Evolutionary conservation across 2,113 vertebrate species (phyloP).

Genomic region (Protobothrops flavoviridis): DNA sequence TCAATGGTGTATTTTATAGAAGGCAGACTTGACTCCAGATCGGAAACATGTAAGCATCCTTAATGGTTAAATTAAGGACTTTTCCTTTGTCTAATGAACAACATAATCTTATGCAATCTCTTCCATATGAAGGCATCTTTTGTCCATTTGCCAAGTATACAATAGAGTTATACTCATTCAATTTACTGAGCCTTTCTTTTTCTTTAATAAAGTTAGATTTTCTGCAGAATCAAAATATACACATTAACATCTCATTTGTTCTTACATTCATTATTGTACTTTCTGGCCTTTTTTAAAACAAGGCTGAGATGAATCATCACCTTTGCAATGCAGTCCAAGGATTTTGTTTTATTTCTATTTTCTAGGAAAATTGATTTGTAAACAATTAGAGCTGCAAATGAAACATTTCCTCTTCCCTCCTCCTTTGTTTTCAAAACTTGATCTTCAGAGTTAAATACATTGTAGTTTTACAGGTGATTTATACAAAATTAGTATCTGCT

Average conservation of each 20-base stretch:
- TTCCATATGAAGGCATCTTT: neutral
- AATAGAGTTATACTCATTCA: neutral
- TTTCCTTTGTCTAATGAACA: neutral
- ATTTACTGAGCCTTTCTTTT: neutral
- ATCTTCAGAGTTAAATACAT: neutral
- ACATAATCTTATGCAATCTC: neutral
- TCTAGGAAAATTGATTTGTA: neutral
- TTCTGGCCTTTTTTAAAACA: neutral
- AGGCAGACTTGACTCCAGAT: neutral
- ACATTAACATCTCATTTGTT: neutral
- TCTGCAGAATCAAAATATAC: neutral
- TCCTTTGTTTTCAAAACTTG: neutral
- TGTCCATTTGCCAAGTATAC: neutral
- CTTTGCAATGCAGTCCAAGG: neutral
- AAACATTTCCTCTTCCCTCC: neutral
- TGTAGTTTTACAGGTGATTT: neutral
- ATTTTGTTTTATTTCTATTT: neutral
- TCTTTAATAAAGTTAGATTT: neutral
- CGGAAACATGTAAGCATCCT: neutral
- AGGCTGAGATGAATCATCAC: neutral
- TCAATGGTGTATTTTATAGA: neutral
- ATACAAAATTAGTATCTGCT: neutral
- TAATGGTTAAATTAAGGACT: neutral
- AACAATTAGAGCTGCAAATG: neutral
- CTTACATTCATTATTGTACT: neutral